Evolutionary conservation across 2,797 vertebrate species (phyloP).

Genomic region (Anableps anableps): DNA sequence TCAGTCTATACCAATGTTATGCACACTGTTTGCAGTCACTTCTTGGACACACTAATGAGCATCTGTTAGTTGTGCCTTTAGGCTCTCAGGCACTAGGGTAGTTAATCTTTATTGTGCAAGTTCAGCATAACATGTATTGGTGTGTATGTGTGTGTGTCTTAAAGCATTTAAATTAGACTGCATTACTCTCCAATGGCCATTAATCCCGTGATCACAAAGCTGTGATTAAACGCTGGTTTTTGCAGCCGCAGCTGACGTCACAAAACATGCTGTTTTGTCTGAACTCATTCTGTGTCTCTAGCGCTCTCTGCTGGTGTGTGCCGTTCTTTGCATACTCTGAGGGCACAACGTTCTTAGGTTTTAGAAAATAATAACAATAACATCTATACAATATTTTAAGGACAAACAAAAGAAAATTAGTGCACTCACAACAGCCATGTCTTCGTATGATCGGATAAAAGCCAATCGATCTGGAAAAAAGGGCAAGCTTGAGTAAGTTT

Average conservation of each 20-base stretch:
- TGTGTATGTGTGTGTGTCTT: constrained; percentile 20
- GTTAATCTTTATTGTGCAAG: constrained; percentile 20
- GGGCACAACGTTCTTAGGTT: not conserved
- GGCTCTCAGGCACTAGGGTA: constrained; percentile 27
- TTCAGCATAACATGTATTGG: constrained; percentile 20
- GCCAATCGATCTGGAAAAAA: constrained; percentile 84
- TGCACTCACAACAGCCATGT: constrained; percentile 87
- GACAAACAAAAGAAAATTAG: not conserved
- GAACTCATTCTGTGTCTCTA: constrained; percentile 36
- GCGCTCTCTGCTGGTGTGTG: constrained; percentile 62
- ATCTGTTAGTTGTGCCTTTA: constrained; percentile 50
- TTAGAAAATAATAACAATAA: not conserved
- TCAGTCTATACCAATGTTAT: not conserved
- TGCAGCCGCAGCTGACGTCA: constrained; percentile 53
- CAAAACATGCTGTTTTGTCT: constrained; percentile 24
- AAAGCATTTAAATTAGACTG: constrained; percentile 64
- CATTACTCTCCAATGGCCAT: constrained; percentile 65
- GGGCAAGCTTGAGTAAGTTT: not conserved
- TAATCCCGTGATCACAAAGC: constrained; percentile 74
- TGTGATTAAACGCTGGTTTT: constrained; percentile 71
- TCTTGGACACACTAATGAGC: constrained; percentile 48
- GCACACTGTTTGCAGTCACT: constrained; percentile 20
- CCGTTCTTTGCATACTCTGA: not conserved
- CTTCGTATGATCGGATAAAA: constrained; percentile 85
- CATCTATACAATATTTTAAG: not conserved